A percentile compares a stretch with the other conserved stretches of the same genome.
phyloP scores from a whole-genome alignment of 2,888 invertebrate species.

The Dione juno region DNA sequence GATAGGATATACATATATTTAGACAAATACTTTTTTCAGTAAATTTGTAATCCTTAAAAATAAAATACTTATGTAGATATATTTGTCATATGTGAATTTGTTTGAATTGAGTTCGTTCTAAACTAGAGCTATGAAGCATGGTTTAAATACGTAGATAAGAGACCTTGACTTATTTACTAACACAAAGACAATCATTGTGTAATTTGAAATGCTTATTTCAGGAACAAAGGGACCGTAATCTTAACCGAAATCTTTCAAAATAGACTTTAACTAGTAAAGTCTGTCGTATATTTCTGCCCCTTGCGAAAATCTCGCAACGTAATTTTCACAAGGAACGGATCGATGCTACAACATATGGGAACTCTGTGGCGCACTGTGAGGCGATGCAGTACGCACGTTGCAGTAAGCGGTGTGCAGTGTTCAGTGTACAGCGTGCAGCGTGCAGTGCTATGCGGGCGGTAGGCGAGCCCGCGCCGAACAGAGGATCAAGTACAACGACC shows the following conservation, averaged over 20 bases:
- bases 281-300: too few relatives aligned
- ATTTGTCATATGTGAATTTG: not conserved
- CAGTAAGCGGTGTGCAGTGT: not conserved
- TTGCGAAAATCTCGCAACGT: not conserved
- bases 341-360: not conserved
- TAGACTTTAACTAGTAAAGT: not conserved
- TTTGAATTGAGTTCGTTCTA: not conserved
- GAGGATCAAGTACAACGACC: constrained; percentile 65
- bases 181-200: constrained; percentile 8
- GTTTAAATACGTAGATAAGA: constrained; percentile 16
- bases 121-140: constrained; percentile 16
- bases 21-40: not conserved
- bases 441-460: not conserved
- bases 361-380: not conserved
- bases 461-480: constrained; percentile 35
- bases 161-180: constrained; percentile 15
- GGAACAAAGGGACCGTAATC: constrained; percentile 13
- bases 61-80: not conserved
- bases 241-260: constrained; percentile 16
- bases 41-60: not conserved
- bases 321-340: not conserved
- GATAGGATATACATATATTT: not conserved
- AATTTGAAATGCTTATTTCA: not conserved
- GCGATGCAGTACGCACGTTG: not conserved
- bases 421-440: constrained; percentile 21